Evolutionary conservation across 2,113 vertebrate species (phyloP), one percentile per base, ranked within the genome.

Genomic region (Scomber scombrus): DNA sequence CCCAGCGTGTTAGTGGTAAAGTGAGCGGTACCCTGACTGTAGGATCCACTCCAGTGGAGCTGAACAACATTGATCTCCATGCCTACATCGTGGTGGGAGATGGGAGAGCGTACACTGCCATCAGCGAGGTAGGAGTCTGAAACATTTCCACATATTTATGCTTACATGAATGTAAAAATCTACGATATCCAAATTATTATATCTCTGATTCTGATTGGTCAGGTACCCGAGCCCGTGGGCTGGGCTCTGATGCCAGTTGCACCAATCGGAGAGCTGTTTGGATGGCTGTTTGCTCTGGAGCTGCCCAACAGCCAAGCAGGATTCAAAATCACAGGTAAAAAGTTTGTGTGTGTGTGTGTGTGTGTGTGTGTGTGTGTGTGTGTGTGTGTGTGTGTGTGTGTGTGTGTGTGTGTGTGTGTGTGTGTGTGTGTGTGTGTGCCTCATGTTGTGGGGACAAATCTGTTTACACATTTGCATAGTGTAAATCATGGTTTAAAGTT

Each of bases 281-380:
- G 97, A 0, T 99, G 98, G 98, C 95, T 99, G 64, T 99, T 99
- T 10, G 98, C 98, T 62, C 90, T 98, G 85, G 97, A 98, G 91
- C 96, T 97, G 56, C 97, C 96, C 0, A 95, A 96, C 49, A 93
- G 95, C 9, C 93, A 96, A 91, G 97, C 97, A 0, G 98, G 98
- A 74, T 99, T 99, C 93, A 97, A 96, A 87, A 83, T 96, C 84
- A 91, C 96, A 0, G 97, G 97, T 98, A 90, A 95, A 94, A 2
- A 7, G 6, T 50, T 34, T 65, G 60, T 74, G 34, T 56, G 13
- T 40, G 29, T 58, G n/a, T 62, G n/a, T n/a, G n/a, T n/a, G n/a
- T n/a, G n/a, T n/a, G n/a, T 74, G 40, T 57, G 13, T 40, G 29
- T 58, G 15, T 62, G 68, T 62, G 51, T 70, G 71, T 81, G 56